Evolutionary conservation across 2,113 vertebrate species (phyloP).

Genomic region (Paratilapia polleni): DNA sequence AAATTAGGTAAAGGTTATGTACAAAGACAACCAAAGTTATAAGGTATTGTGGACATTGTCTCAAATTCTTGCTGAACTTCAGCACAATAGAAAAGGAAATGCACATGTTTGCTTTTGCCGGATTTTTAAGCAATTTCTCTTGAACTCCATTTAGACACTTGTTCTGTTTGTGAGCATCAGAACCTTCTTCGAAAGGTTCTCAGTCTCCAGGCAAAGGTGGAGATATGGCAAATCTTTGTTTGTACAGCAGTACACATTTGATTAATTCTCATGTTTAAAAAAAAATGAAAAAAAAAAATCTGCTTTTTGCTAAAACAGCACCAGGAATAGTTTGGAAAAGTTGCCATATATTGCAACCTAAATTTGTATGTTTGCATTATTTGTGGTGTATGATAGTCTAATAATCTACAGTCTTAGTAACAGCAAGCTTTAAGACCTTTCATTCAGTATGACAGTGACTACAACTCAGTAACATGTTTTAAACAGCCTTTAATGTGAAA

Average conservation of each 20-base stretch:
- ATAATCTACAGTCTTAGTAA: background rate
- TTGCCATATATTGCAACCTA: background rate
- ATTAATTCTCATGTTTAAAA: background rate
- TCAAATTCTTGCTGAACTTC: background rate
- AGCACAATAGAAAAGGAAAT: background rate
- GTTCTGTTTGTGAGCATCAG: background rate
- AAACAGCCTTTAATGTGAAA: background rate
- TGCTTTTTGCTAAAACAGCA: background rate
- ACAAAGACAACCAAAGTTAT: background rate
- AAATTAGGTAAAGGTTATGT: too few species aligned
- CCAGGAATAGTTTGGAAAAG: background rate
- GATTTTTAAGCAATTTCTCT: background rate
- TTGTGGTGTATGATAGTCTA: fast-evolving
- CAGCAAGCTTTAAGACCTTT: fast-evolving
- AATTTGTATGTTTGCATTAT: background rate
- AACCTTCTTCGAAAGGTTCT: background rate
- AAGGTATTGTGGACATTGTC: background rate
- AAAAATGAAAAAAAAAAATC: background rate
- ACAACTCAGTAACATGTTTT: fast-evolving
- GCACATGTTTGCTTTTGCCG: background rate
- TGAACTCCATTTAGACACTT: background rate
- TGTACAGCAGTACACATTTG: background rate
- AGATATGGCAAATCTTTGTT: background rate
- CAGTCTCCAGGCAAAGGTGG: background rate
- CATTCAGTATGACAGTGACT: background rate